These are phyloP conservation scores for Neolamprologus falcicula DNA, from an alignment of 2,113 vertebrate species.

Conservation along the genomic window DNA sequence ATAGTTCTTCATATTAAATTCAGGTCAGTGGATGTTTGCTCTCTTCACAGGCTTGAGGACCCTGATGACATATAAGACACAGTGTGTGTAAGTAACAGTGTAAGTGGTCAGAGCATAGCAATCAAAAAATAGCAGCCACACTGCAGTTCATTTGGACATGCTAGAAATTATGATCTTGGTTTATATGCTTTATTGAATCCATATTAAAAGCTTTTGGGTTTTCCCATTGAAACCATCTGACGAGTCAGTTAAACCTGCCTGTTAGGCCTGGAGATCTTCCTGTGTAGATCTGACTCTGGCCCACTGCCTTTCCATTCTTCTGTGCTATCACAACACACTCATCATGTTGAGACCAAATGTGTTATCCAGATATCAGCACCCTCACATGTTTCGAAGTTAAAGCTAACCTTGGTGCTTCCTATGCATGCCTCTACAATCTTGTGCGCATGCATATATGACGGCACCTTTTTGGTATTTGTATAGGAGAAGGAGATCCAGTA, in stretches of 20 bases:
- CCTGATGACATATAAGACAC: neutral
- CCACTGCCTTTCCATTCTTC: slow-evolving; percentile 6
- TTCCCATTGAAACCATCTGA: slow-evolving; percentile 7
- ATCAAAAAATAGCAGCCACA: neutral
- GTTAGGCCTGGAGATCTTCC: slow-evolving; percentile 1
- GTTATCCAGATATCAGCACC: slow-evolving; percentile 3
- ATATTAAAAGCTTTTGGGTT: neutral
- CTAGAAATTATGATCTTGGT: rapidly evolving
- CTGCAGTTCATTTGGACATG: neutral
- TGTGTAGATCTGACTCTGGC: slow-evolving; percentile 17
- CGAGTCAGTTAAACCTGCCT: slow-evolving; percentile 29
- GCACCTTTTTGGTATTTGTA: neutral
- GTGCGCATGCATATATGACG: neutral
- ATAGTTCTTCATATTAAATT: neutral
- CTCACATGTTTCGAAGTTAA: neutral
- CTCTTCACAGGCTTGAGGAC: neutral
- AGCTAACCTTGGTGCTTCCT: neutral
- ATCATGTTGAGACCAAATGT: slow-evolving; percentile 40
- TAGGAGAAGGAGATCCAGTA: neutral
- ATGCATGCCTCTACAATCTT: neutral
- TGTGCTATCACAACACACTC: slow-evolving; percentile 12
- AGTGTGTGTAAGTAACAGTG: neutral
- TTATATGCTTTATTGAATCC: neutral
- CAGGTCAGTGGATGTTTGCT: neutral
- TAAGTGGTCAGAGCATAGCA: neutral